Percentiles rank a stretch among this genome's conserved stretches.
These are phyloP conservation scores for Amblyornis subalaris DNA, from an alignment of 2,113 vertebrate genomes.

Conservation along the genomic window DNA sequence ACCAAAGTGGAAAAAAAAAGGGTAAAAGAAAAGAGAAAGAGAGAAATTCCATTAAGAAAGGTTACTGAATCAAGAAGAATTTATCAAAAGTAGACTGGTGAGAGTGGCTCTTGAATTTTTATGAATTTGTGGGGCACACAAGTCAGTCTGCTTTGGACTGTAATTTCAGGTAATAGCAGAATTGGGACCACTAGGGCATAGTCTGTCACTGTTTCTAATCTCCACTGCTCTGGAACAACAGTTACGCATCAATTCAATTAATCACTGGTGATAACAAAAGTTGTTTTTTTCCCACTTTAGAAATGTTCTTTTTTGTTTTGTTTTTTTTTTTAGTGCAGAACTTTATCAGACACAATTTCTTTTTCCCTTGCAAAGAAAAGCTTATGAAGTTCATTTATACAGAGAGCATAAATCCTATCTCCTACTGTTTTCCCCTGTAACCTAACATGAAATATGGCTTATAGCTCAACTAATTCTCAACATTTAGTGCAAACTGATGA, in stretches of 20 bases:
- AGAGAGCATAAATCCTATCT: constrained; percentile 33
- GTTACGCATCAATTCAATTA: constrained; percentile 24
- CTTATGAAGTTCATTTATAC: constrained; percentile 54
- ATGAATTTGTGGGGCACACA: constrained; percentile 13
- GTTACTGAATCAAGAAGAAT: constrained; percentile 73
- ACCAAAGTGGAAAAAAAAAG: background rate
- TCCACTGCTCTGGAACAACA: constrained; percentile 17
- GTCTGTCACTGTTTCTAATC: constrained; percentile 35
- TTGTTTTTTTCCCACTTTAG: background rate
- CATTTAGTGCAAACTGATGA: constrained; percentile 33
- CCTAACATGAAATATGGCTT: constrained; percentile 32
- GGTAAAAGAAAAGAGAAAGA: constrained; percentile 29
- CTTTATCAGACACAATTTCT: constrained; percentile 33
- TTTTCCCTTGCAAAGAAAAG: constrained; percentile 27
- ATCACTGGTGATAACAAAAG: constrained; percentile 9
- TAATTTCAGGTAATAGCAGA: constrained; percentile 53
- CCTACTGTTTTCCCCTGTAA: constrained; percentile 31
- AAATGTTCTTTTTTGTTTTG: background rate
- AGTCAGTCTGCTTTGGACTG: constrained; percentile 38
- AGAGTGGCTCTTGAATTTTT: constrained; percentile 57
- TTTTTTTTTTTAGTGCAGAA: background rate
- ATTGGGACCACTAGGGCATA: constrained; percentile 12
- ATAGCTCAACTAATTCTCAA: constrained; percentile 28
- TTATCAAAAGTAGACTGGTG: constrained; percentile 61
- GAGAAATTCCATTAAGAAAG: constrained; percentile 67